Percentiles rank a stretch among this genome's conserved stretches.
Conservation (phyloP, 2,888 invertebrate genomes). For the Mesorhabditis belari region DNA sequence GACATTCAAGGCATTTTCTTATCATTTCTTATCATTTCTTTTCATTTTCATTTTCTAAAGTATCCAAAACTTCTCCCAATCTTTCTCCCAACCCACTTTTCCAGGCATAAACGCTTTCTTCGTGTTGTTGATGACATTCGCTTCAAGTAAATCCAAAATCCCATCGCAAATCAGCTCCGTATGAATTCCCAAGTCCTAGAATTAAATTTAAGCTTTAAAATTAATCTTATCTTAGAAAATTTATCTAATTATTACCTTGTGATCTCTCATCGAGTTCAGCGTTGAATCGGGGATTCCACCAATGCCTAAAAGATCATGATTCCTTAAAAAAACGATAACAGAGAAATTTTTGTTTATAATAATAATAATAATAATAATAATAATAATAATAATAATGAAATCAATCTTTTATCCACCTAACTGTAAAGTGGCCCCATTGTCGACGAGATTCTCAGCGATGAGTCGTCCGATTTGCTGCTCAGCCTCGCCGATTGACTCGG, state of each 20-base stretch:
- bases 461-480: constrained; percentile 46
- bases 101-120: constrained; percentile 61
- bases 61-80: background rate
- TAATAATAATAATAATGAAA: no score
- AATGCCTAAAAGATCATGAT: constrained; percentile 65
- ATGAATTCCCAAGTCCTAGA: constrained; percentile 78
- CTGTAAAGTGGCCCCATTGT: constrained; percentile 84
- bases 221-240: background rate
- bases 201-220: background rate
- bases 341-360: no score
- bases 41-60: background rate
- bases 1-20: no score
- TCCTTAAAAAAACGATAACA: no score
- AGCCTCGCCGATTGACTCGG: background rate
- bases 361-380: no score
- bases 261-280: constrained; percentile 69
- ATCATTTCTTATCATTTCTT: no score
- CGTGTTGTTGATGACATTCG: constrained; percentile 80
- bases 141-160: constrained; percentile 75
- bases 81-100: no score
- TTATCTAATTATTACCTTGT: constrained; percentile 61
- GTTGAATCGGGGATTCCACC: constrained; percentile 92
- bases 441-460: constrained; percentile 82
- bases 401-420: no score
- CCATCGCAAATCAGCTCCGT: constrained; percentile 95